phyloP scores from a whole-genome alignment of 1,140 invertebrate genomes.

The Pomacea maculata region DNA sequence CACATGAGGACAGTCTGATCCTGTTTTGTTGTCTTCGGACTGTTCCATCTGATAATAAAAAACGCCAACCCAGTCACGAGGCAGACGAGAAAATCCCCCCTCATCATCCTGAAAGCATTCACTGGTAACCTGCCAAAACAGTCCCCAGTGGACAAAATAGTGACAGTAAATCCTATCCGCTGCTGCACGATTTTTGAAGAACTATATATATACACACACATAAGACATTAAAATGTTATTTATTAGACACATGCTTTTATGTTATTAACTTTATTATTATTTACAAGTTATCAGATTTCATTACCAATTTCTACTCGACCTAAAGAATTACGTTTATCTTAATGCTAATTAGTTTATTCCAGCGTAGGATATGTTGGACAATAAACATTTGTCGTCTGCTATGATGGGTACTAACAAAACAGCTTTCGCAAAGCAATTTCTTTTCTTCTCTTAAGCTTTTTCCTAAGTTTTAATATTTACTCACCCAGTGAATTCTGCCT shows the following conservation, averaged over 20 bases:
- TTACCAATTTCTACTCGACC: not conserved
- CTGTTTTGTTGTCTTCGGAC: conserved; percentile 26
- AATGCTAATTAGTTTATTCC: not conserved
- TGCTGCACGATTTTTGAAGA: not conserved
- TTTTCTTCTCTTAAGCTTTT: not conserved
- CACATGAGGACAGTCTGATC: conserved; percentile 46
- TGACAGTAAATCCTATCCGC: not conserved
- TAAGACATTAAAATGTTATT: not conserved
- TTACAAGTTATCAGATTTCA: not conserved
- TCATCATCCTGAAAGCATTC: conserved; percentile 49
- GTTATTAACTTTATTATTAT: not conserved
- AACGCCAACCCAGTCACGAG: conserved; percentile 54
- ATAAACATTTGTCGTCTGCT: not conserved
- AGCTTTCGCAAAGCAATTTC: not conserved
- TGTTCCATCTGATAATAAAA: conserved; percentile 41
- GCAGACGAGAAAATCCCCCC: conserved; percentile 47
- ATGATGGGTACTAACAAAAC: not conserved
- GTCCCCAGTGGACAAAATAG: not conserved
- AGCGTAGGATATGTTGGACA: not conserved
- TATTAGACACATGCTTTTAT: too few species aligned
- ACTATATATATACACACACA: not conserved
- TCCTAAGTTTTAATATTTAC: not conserved
- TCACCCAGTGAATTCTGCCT: conserved; percentile 27
- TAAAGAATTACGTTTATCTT: not conserved
- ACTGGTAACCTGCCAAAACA: conserved; percentile 24